phyloP scores from a whole-genome alignment of 2,113 vertebrate species.

The Anarhynchus alexandrinus region DNA sequence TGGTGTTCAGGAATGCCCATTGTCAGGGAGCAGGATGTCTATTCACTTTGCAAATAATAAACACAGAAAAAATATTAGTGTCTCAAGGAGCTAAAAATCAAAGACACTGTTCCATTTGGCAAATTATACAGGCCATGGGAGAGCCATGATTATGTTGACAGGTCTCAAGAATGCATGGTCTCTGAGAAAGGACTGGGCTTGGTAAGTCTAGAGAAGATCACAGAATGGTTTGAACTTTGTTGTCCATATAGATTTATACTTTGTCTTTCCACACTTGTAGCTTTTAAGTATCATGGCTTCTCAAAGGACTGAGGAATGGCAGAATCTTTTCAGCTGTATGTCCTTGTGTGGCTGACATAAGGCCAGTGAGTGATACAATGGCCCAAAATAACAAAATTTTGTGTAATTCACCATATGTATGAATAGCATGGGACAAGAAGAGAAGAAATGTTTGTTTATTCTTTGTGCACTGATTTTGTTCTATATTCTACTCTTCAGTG shows the following conservation, averaged over 20 bases:
- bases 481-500: background rate
- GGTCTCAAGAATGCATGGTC: background rate
- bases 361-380: background rate
- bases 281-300: background rate
- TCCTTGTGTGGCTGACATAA: background rate
- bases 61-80: background rate
- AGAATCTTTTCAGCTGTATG: background rate
- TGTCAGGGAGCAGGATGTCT: background rate
- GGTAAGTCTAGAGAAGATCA: background rate
- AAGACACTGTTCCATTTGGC: background rate
- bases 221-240: background rate
- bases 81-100: background rate
- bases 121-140: background rate
- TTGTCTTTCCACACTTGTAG: background rate
- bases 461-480: background rate
- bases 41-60: background rate
- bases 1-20: background rate
- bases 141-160: background rate
- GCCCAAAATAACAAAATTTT: background rate
- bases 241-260: background rate
- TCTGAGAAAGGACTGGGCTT: background rate
- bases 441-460: background rate
- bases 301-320: background rate
- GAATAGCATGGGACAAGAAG: background rate
- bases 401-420: accelerated